These are phyloP conservation scores for Myotis yumanensis DNA, from an alignment of 2,113 vertebrate species.

Conservation along the genomic window DNA sequence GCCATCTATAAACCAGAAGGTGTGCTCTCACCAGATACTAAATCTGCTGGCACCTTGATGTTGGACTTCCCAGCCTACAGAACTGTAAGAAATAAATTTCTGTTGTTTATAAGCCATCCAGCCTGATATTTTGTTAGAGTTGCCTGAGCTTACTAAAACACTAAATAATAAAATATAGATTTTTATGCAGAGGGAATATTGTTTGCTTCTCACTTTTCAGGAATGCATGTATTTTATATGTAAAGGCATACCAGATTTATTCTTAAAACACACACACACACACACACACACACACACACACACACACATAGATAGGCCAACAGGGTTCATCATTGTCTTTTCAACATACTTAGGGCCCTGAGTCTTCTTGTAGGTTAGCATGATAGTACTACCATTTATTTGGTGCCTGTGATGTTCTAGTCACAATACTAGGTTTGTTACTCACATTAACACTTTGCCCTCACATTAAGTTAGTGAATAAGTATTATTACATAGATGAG, in stretches of 20 bases:
- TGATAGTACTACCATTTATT: neutral
- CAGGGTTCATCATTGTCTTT: neutral
- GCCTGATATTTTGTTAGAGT: neutral
- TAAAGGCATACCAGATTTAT: neutral
- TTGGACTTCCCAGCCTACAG: neutral
- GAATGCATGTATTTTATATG: neutral
- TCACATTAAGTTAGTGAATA: neutral
- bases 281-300: neutral
- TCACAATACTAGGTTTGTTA: neutral
- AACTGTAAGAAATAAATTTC: neutral
- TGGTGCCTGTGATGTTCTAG: neutral
- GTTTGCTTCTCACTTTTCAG: neutral
- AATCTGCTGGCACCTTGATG: neutral
- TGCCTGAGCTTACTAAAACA: neutral
- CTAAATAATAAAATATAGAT: neutral
- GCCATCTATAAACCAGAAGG: neutral
- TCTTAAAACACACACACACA: neutral
- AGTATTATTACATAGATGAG: neutral
- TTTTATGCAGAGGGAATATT: neutral
- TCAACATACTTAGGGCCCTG: neutral
- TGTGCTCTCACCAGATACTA: neutral
- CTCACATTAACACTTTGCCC: neutral
- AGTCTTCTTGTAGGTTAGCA: neutral
- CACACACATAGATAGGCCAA: neutral
- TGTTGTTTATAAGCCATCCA: neutral